A percentile compares a stretch with the other conserved stretches of the same genome.
These are phyloP conservation scores for Sinhomidia bicolor DNA, from an alignment of 2,888 invertebrate species.

Conservation along the genomic window DNA sequence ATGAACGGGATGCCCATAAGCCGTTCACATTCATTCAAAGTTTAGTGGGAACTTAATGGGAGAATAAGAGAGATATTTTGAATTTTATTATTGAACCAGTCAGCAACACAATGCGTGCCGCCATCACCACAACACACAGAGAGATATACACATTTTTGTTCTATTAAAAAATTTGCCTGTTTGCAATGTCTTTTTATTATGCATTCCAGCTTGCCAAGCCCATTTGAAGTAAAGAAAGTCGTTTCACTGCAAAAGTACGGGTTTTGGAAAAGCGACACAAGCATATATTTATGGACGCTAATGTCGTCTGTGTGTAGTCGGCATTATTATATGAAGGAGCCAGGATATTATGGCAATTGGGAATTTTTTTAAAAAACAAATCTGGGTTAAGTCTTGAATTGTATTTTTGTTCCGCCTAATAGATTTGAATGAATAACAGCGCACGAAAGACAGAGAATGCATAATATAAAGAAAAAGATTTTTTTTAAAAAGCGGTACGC, in stretches of 20 bases:
- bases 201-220: slow-evolving; percentile 7
- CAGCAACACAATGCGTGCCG: not conserved
- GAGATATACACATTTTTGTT: not conserved
- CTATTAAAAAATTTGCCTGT: not conserved
- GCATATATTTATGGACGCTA: slow-evolving; percentile 24
- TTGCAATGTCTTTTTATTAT: slow-evolving; percentile 2
- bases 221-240: slow-evolving; percentile 26
- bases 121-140: not conserved
- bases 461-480: too few relatives aligned
- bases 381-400: slow-evolving; percentile 21
- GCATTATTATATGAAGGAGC: not conserved
- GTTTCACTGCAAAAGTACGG: not conserved
- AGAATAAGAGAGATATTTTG: slow-evolving; percentile 9
- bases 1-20: slow-evolving; percentile 8
- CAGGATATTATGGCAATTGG: not conserved
- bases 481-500: too few relatives aligned
- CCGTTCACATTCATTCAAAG: slow-evolving; percentile 8
- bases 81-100: slow-evolving; percentile 26
- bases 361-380: not conserved
- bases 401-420: slow-evolving; percentile 3
- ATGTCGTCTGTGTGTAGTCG: not conserved
- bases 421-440: slow-evolving; percentile 10
- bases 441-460: too few relatives aligned
- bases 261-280: not conserved
- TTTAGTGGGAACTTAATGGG: slow-evolving; percentile 6